Conservation (phyloP, 2,113 vertebrate genomes). For the Melanerpes formicivorus region DNA sequence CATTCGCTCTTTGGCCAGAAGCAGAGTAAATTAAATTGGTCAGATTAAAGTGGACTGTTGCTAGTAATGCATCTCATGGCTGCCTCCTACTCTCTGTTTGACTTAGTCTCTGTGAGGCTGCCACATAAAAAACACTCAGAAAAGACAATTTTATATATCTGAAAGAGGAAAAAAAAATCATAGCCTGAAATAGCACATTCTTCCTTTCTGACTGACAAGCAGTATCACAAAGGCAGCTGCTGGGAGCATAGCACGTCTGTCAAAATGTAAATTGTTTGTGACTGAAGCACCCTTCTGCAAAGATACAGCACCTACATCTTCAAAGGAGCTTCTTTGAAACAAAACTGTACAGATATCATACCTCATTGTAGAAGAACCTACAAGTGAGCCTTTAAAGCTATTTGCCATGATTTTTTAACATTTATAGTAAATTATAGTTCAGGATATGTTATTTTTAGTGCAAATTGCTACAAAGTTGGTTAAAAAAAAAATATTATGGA, state of each 20-base stretch:
- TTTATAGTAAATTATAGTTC: not conserved
- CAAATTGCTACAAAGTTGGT: not conserved
- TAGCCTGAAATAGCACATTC: not conserved
- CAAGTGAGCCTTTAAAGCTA: not conserved
- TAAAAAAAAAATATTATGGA: not conserved
- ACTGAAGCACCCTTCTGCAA: not conserved
- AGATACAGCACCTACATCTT: not conserved
- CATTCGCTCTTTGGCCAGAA: not conserved
- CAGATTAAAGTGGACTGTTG: not conserved
- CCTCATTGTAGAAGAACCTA: not conserved
- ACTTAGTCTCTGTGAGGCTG: not conserved
- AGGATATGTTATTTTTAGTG: not conserved
- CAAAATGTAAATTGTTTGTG: conserved; percentile 27
- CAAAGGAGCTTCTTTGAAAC: not conserved
- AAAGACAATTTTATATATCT: not conserved
- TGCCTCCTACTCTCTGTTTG: not conserved
- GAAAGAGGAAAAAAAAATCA: not conserved
- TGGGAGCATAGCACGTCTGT: not conserved
- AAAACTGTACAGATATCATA: not conserved
- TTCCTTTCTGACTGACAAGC: not conserved
- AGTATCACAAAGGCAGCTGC: conserved; percentile 6
- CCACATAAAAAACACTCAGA: not conserved
- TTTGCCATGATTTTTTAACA: not conserved
- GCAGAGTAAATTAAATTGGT: conserved; percentile 7
- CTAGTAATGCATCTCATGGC: not conserved